phyloP scores from a whole-genome alignment of 2,888 invertebrate species.

The Lacanobia wlatinum region DNA sequence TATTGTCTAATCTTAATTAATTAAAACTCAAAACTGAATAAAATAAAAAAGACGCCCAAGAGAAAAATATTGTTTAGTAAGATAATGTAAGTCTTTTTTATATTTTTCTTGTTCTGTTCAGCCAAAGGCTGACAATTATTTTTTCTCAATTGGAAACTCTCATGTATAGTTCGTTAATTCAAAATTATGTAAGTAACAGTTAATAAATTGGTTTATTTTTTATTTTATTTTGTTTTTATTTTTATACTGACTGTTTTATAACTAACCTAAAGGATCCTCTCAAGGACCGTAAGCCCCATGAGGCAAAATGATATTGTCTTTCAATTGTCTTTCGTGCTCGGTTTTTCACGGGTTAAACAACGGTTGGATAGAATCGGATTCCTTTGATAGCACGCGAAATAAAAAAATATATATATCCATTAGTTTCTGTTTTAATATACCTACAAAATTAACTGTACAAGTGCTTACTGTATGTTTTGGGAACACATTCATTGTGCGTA shows the following conservation, averaged over 20 bases:
- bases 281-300: no score
- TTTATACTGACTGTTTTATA: slow-evolving; percentile 1
- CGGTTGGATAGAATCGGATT: background rate
- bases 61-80: background rate
- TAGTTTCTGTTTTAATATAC: no score
- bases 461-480: no score
- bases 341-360: background rate
- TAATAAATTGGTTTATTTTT: slow-evolving; percentile 38
- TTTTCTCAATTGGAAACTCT: background rate
- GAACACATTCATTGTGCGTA: no score
- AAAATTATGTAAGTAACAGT: slow-evolving; percentile 22
- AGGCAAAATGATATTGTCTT: no score
- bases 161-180: background rate
- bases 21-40: slow-evolving; percentile 11
- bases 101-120: background rate
- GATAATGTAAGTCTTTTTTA: background rate
- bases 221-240: slow-evolving; percentile 38
- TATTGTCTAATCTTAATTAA: slow-evolving; percentile 1
- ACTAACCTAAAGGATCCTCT: slow-evolving; percentile 7
- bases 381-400: no score
- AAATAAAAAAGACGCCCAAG: background rate
- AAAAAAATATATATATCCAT: no score
- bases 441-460: no score
- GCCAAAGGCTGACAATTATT: background rate
- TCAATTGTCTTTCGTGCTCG: no score